Evolutionary conservation across 1,140 invertebrate species (phyloP).

Genomic region (honey bee (Apis mellifera)): Amel_HAv3.1 CM009931.2:19423501-19424000

Average conservation of each 20-base stretch:
- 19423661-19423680: neutral
- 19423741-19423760: neutral
- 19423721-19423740: neutral
- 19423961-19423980: conserved; percentile 37
- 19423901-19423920: neutral
- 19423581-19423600: neutral
- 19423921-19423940: conserved; percentile 35
- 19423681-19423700: neutral
- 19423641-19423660: neutral
- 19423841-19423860: neutral
- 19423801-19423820: conserved; percentile 26
- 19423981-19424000: conserved; percentile 57
- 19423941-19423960: conserved; percentile 40
- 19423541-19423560: too few species aligned
- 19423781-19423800: conserved; percentile 21
- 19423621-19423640: too few species aligned
- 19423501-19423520: neutral
- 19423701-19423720: conserved; percentile 29
- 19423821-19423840: conserved; percentile 15
- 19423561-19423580: neutral
- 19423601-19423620: neutral
- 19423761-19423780: conserved; percentile 4
- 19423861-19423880: conserved; percentile 19
- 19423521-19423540: neutral
- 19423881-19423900: neutral